Base-by-base conservation (phyloP, 64 coral and sea anemone genomes). In the Stylophora pistillata region DNA sequence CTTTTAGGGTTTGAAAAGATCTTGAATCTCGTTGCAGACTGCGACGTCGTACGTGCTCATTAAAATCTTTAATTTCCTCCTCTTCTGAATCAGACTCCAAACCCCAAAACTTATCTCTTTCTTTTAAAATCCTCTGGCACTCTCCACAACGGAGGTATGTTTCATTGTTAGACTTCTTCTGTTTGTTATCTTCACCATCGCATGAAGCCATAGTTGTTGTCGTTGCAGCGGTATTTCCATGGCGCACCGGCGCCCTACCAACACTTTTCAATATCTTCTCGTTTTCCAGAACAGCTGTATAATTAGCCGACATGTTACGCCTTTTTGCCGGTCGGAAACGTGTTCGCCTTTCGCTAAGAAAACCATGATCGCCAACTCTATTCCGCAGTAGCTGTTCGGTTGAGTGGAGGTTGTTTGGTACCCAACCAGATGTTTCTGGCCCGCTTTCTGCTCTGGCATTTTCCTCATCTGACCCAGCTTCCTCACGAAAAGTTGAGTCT, bases 81-180 rank as follows among this genome's bases (percentile, higher is more conserved):
- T 69, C 80, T 83, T 83, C 80, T 34, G 80, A 83, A 34, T 83
- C 80, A 13, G 80, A 83, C 30, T 83, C 80, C 27, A 69, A 83
- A 47, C 80, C 80, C 80, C 80, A 83, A 13, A 83, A 83, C 33
- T 64, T 83, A 13, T 83, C 80, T 68, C 80, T 68, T 53, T 83
- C 61, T 9, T 69, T 83, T 62, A 68, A 52, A 0, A 68, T 5
- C 12, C 20, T 83, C 4, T 64, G 60, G n/a, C 80, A 84, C 13
- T 84, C 80, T 65, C 26, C 80, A 55, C 80, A 84, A 53, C 32
- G 58, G 5, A 6, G 1, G 10, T 10, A n/a, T 21, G 60, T 15
- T 15, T 53, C 61, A 23, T 34, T 5, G 25, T 68, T 12, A 7
- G 80, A 23, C 23, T 23, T 84, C 53, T 84, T 37, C 18, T 27